A percentile compares a stretch with the other conserved stretches of the same genome.
These are phyloP conservation scores for Notothenia rossii DNA, from an alignment of 2,113 vertebrate species.

Conservation along the genomic window DNA sequence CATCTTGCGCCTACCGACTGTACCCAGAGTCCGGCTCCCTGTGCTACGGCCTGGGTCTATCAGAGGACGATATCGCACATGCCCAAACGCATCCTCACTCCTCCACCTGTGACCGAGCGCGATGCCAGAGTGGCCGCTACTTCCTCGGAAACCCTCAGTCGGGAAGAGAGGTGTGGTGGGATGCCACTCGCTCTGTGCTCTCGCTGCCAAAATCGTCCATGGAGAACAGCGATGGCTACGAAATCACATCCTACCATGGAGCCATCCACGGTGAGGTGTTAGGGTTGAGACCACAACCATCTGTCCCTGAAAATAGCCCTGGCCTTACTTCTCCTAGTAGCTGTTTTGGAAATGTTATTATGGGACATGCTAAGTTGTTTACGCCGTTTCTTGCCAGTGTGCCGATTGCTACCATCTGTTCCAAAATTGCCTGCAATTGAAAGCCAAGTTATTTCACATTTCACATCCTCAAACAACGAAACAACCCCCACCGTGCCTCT, in stretches of 20 bases:
- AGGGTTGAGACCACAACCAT: slow-evolving; percentile 75
- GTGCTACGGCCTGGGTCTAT: slow-evolving; percentile 91
- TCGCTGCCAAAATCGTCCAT: slow-evolving; percentile 91
- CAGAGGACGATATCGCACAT: slow-evolving; percentile 87
- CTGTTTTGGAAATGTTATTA: slow-evolving; percentile 81
- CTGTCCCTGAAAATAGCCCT: slow-evolving; percentile 75
- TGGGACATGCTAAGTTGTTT: slow-evolving; percentile 80
- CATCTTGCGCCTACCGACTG: slow-evolving; percentile 94
- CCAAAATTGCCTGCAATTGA: slow-evolving; percentile 76
- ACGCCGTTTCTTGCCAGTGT: slow-evolving; percentile 76
- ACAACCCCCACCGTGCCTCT: slow-evolving; percentile 46
- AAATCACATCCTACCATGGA: slow-evolving; percentile 93
- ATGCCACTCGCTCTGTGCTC: slow-evolving; percentile 88
- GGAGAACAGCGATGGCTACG: slow-evolving; percentile 93
- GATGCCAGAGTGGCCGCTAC: slow-evolving; percentile 95
- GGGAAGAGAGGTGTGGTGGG: slow-evolving; percentile 96
- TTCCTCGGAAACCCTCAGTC: slow-evolving; percentile 93
- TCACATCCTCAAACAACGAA: slow-evolving; percentile 69
- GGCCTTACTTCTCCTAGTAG: slow-evolving; percentile 71
- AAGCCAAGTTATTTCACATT: slow-evolving; percentile 80
- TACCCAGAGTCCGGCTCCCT: slow-evolving; percentile 91
- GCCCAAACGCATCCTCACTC: slow-evolving; percentile 81
- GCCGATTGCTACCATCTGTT: slow-evolving; percentile 83
- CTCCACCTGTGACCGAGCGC: slow-evolving; percentile 90
- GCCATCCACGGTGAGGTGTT: slow-evolving; percentile 90